These are phyloP conservation scores for Taphrorychus bicolor DNA, from an alignment of 2,888 invertebrate genomes.

Conservation along the genomic window DNA sequence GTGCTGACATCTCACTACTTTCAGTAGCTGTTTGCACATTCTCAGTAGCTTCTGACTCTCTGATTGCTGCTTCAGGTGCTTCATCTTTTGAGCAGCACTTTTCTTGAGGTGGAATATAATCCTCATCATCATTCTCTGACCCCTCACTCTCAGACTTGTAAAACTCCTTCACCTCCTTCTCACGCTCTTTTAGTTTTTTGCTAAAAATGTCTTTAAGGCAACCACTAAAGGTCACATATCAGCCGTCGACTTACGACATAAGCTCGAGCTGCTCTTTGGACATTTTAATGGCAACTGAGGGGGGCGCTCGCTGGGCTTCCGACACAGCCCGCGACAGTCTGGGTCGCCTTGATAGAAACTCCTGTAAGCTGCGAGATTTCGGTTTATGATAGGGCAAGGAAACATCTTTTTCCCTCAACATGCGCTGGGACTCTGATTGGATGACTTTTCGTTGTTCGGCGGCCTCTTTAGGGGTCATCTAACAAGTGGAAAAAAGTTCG, in stretches of 20 bases:
- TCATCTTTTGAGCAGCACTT: no score
- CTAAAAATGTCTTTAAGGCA: slow-evolving; percentile 56
- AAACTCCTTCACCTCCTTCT: slow-evolving; percentile 76
- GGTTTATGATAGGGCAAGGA: slow-evolving; percentile 88
- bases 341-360: slow-evolving; percentile 71
- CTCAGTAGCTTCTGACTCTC: no score
- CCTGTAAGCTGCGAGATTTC: slow-evolving; percentile 78
- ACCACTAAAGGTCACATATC: background rate
- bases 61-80: no score
- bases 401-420: slow-evolving; percentile 77
- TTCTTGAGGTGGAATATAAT: slow-evolving; percentile 2
- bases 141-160: slow-evolving; percentile 76
- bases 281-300: slow-evolving; percentile 69
- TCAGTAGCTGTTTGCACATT: no score
- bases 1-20: slow-evolving; percentile 10
- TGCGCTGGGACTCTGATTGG: slow-evolving; percentile 83
- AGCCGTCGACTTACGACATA: slow-evolving; percentile 69
- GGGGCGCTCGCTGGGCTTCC: slow-evolving; percentile 50
- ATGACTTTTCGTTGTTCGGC: slow-evolving; percentile 76
- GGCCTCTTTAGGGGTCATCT: slow-evolving; percentile 74
- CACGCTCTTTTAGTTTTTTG: slow-evolving; percentile 72
- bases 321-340: slow-evolving; percentile 58
- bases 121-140: slow-evolving; percentile 54
- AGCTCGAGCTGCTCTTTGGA: slow-evolving; percentile 69
- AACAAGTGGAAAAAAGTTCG: slow-evolving; percentile 29